Evolutionary conservation across 2,888 invertebrate species (phyloP).

Genomic region (Drosophila phalerata): DNA sequence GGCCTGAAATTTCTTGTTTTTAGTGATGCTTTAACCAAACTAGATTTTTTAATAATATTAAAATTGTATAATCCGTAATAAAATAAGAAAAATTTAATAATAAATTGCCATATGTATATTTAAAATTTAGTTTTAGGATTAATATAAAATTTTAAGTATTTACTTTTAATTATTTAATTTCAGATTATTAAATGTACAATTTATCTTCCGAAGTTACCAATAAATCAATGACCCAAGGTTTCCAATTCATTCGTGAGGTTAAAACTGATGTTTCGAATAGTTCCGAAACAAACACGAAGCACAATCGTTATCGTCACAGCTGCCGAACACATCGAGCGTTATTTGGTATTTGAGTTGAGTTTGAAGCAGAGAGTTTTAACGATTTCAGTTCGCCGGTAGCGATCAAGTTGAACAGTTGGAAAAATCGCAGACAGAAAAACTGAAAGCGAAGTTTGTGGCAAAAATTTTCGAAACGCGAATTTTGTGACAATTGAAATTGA

Average conservation of each 20-base stretch:
- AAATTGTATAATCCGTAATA: too few relatives aligned
- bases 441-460: constrained; percentile 19
- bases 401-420: constrained; percentile 65
- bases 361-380: constrained; percentile 5
- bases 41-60: too few relatives aligned
- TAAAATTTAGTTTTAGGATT: too few relatives aligned
- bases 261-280: neutral
- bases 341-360: constrained; percentile 48
- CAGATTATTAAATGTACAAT: neutral
- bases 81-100: too few relatives aligned
- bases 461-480: constrained; percentile 49
- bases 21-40: too few relatives aligned
- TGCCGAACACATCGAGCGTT: constrained; percentile 56
- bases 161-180: neutral
- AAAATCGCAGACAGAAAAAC: constrained; percentile 4
- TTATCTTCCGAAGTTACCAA: neutral
- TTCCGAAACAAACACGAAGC: constrained; percentile 35
- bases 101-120: too few relatives aligned
- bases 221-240: constrained; percentile 6
- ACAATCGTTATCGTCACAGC: constrained; percentile 34
- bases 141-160: too few relatives aligned
- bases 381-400: constrained; percentile 63
- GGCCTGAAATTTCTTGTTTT: too few relatives aligned
- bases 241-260: neutral
- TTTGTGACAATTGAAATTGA: constrained; percentile 47